Evolutionary conservation across 1,140 invertebrate genomes (phyloP).

Genomic region (Zaprionus gabonicus): DNA sequence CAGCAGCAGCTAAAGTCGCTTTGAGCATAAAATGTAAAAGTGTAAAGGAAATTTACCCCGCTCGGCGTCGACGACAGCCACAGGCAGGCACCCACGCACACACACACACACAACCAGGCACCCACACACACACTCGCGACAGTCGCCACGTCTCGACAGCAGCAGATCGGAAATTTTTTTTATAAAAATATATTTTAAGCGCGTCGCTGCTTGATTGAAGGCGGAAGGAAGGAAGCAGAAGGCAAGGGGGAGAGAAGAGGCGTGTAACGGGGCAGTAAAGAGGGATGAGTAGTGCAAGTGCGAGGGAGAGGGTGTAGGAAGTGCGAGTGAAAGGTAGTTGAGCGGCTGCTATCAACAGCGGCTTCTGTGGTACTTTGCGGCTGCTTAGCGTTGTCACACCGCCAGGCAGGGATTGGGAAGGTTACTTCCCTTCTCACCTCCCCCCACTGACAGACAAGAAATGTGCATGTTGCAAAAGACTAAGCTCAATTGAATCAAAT

Average conservation of each 20-base stretch:
- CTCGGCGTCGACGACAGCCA: not conserved
- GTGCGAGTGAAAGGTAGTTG: not conserved
- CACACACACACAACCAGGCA: constrained; percentile 1
- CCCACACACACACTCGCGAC: not conserved
- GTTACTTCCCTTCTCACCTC: not conserved
- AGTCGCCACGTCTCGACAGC: constrained; percentile 28
- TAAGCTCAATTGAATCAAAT: constrained; percentile 72
- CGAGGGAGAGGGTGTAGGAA: not conserved
- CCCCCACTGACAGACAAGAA: constrained; percentile 35
- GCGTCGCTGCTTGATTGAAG: constrained; percentile 39
- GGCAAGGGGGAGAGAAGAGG: not conserved
- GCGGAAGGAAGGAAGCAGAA: constrained; percentile 11
- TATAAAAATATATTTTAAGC: constrained; percentile 60
- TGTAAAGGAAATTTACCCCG: constrained; percentile 64
- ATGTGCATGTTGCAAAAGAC: constrained; percentile 63
- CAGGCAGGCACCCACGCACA: not conserved
- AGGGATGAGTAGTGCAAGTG: not conserved
- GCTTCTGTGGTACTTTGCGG: constrained; percentile 46
- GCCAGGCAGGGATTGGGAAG: constrained; percentile 36
- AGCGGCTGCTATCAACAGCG: constrained; percentile 62
- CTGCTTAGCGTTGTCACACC: constrained; percentile 73
- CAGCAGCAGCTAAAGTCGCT: constrained; percentile 54
- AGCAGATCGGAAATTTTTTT: constrained; percentile 76
- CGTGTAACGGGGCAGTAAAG: not conserved
- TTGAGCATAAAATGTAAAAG: constrained; percentile 80